These are phyloP conservation scores for Lutraria lutraria DNA, from an alignment of 2,888 invertebrate genomes.

Conservation along the genomic window DNA sequence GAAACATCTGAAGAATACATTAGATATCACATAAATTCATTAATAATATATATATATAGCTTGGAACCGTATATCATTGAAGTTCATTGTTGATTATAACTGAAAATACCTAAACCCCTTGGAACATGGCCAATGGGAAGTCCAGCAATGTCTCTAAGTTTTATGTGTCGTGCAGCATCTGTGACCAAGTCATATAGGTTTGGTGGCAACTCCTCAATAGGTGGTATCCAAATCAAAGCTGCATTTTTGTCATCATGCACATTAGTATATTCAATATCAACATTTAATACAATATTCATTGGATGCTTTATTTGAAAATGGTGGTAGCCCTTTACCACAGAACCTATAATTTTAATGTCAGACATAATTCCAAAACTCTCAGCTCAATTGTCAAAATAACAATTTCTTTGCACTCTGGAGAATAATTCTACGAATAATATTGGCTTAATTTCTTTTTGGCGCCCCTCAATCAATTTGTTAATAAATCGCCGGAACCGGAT, in stretches of 20 bases:
- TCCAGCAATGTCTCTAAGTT: conserved; percentile 24
- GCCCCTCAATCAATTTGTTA: no score
- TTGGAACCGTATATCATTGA: no score
- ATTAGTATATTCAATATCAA: conserved; percentile 51
- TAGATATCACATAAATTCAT: no score
- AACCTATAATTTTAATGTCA: neutral
- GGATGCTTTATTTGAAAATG: conserved; percentile 31
- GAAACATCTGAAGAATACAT: no score
- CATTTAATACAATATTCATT: neutral
- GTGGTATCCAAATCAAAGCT: conserved; percentile 32
- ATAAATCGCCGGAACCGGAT: no score
- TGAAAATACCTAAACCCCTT: conserved; percentile 26
- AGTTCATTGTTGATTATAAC: no score
- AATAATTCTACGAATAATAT: no score
- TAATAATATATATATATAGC: no score
- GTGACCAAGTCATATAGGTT: neutral
- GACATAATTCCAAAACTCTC: no score
- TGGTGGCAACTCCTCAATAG: conserved; percentile 7
- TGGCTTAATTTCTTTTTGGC: no score
- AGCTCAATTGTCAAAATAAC: no score
- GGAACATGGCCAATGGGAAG: conserved; percentile 30
- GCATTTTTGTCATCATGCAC: conserved; percentile 48
- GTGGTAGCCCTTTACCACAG: conserved; percentile 36
- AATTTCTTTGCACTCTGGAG: no score
- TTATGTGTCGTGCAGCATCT: neutral